Evolutionary conservation across 2,888 invertebrate genomes (phyloP), one percentile per base, ranked within the genome.

Genomic region (Hesperia comma): DNA sequence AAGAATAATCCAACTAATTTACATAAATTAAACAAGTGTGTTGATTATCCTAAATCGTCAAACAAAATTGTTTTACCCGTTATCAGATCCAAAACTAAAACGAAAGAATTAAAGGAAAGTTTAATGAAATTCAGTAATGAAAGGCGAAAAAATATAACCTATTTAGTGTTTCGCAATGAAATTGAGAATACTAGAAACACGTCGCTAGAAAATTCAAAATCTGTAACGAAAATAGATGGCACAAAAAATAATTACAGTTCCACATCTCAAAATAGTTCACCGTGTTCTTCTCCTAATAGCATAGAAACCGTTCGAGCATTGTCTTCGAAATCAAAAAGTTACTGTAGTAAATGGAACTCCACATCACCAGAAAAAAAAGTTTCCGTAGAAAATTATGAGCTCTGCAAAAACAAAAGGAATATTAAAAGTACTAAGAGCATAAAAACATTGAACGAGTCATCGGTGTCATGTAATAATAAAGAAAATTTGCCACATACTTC

Each of bases 241-340:
- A 75, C 72, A 57, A 77, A 70, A 62, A 69, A 67, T 12, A 70
- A 53, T 21, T 62, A 49, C 6, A 75, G 70, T 17, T 68, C 83
- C 40, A 73, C 74, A 43, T 87, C 90, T 12, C 77, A 79, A 63
- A 83, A 82, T 69, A 88, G 90, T 73, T 89, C 90, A 17, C 79
- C 86, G 6, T 84, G 87, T 73, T 91, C 90, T 6, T 86, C 89
- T 14, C 84, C 81, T 21, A 88, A 84, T 67, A 90, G 89, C 72
- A 72, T 87, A 72, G 81, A 84, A 17, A 90, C 90, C 32, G 86
- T 90, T n/a, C 82, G 79, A 71, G 78, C 79, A 41, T 77, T 75
- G 40, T 72, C 80, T 7, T 74, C 73, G 3, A 71, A 74, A 68
- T 56, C 73, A 57, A 85, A 78, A 71, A 76, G 71, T 54, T 55